Conservation (phyloP, 2,113 vertebrate species). For the Saguinus imperator region DNA sequence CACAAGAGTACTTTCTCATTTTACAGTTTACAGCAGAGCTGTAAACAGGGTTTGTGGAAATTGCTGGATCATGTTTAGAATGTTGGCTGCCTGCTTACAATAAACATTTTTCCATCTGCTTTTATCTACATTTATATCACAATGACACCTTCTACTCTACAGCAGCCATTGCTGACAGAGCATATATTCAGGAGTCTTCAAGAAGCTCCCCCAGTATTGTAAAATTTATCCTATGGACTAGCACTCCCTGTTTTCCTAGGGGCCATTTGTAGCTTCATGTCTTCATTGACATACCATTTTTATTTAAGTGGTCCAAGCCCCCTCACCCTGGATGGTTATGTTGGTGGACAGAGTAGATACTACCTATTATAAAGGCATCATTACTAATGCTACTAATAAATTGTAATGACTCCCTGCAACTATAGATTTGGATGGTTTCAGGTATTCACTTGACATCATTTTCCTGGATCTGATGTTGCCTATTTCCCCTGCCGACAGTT, state of each 20-base stretch:
- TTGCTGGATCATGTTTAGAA: not conserved
- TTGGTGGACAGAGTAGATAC: not conserved
- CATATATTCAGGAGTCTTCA: not conserved
- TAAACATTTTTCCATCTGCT: not conserved
- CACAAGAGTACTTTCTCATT: not conserved
- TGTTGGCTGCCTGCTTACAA: not conserved
- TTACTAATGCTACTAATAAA: not conserved
- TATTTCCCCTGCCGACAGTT: not conserved
- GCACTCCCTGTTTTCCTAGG: not conserved
- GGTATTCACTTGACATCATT: not conserved
- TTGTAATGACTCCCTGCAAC: not conserved
- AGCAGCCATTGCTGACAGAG: not conserved
- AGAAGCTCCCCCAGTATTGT: not conserved
- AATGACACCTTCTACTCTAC: not conserved
- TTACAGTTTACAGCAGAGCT: not conserved
- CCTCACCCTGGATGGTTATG: not conserved
- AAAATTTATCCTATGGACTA: not conserved
- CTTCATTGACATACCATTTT: not conserved
- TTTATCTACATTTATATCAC: not conserved
- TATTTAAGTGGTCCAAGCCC: not conserved
- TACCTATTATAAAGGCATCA: not conserved
- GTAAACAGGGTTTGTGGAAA: not conserved
- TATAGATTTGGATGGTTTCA: not conserved
- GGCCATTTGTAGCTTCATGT: not conserved
- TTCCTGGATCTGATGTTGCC: not conserved